phyloP scores from a whole-genome alignment of 2,797 vertebrate species.

The Acanthopagrus latus region DNA sequence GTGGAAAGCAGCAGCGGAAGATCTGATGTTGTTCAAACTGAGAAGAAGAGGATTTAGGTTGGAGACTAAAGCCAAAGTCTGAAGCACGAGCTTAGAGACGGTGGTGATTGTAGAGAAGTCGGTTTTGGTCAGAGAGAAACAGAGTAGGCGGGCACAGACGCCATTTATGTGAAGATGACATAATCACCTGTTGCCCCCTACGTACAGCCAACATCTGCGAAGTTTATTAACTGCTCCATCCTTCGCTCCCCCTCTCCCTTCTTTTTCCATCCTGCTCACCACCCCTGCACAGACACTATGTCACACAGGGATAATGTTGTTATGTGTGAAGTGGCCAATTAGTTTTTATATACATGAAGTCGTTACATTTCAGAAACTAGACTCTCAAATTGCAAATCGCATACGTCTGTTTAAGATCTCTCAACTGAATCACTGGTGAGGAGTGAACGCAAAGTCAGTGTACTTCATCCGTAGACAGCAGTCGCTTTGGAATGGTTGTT shows the following conservation, averaged over 20 bases:
- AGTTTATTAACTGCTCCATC: constrained; percentile 58
- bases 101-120: background rate
- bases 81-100: background rate
- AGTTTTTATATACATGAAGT: constrained; percentile 46
- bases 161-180: constrained; percentile 76
- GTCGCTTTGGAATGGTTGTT: background rate
- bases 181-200: constrained; percentile 75
- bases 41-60: constrained; percentile 23
- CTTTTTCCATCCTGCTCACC: constrained; percentile 59
- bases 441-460: background rate
- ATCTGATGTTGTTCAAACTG: background rate
- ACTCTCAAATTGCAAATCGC: constrained; percentile 6
- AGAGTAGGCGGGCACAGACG: constrained; percentile 43
- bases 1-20: background rate
- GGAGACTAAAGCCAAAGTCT: constrained; percentile 3
- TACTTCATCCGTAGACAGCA: background rate
- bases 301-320: constrained; percentile 38
- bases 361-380: constrained; percentile 15
- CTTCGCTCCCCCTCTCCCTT: constrained; percentile 14
- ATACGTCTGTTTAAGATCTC: constrained; percentile 1
- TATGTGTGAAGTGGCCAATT: constrained; percentile 32
- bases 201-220: constrained; percentile 72
- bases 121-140: constrained; percentile 16
- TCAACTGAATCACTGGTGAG: background rate
- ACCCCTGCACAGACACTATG: constrained; percentile 46